phyloP scores from a whole-genome alignment of 2,797 vertebrate genomes.

The Dromococcyx pavoninus region DNA sequence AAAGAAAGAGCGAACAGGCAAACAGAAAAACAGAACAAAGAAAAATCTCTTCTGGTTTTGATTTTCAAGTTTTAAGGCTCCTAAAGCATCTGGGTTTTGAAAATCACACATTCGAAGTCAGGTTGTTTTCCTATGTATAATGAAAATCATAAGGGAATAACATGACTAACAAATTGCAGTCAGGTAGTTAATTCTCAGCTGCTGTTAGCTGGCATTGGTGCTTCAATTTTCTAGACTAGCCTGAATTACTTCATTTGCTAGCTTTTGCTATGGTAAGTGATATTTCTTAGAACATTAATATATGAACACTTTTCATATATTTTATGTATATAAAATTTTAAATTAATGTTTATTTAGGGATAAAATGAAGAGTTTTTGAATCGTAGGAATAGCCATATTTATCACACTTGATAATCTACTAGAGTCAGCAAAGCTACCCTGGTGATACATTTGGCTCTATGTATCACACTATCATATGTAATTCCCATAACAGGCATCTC shows the following conservation, averaged over 20 bases:
- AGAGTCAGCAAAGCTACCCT: constrained; percentile 26
- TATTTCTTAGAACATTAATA: constrained; percentile 5
- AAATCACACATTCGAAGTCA: background rate
- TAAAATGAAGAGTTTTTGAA: constrained; percentile 35
- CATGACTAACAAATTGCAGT: constrained; percentile 48
- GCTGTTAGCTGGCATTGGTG: constrained; percentile 37
- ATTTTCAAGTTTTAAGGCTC: background rate
- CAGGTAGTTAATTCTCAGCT: constrained; percentile 60
- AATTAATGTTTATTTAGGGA: constrained; percentile 60
- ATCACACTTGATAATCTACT: constrained; percentile 3
- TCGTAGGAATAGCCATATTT: constrained; percentile 28
- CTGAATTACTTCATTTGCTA: constrained; percentile 54
- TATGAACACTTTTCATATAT: background rate
- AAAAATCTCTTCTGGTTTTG: background rate
- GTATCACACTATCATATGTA: background rate
- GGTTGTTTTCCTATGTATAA: background rate
- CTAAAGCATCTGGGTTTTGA: constrained; percentile 13
- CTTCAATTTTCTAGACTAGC: constrained; percentile 51
- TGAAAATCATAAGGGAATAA: constrained; percentile 39
- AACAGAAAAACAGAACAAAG: rapidly evolving
- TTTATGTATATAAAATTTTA: constrained; percentile 33
- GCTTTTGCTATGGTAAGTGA: background rate
- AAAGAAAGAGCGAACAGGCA: no score
- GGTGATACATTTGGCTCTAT: background rate
- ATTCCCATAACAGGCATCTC: background rate